Conservation (phyloP, 2,113 vertebrate genomes). For the Gnathonemus longibarbis region DNA sequence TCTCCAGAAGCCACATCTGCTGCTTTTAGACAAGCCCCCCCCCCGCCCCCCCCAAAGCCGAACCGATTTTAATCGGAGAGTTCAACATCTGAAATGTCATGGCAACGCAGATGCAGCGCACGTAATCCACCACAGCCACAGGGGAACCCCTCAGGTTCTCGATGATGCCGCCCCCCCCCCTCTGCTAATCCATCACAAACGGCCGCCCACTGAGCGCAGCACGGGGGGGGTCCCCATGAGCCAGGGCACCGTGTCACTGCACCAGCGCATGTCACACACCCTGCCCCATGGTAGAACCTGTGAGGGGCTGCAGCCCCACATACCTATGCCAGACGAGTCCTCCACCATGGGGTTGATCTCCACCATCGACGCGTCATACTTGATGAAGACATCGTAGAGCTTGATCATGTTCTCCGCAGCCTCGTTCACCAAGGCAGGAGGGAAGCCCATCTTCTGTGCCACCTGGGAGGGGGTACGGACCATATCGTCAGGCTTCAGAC, state of each 20-base stretch:
- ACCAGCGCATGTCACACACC: not conserved
- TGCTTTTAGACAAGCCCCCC: not conserved
- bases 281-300: not conserved
- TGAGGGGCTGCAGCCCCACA: slow-evolving; percentile 5
- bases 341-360: slow-evolving; percentile 99
- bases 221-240: not conserved
- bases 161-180: not conserved
- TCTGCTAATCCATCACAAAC: not conserved
- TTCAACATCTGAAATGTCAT: not conserved
- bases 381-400: slow-evolving; percentile 87
- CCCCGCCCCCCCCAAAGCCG: not conserved
- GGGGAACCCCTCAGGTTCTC: not conserved
- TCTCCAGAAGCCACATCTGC: not conserved
- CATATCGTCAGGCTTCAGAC: not conserved
- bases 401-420: slow-evolving; percentile 92
- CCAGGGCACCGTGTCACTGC: not conserved
- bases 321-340: slow-evolving; percentile 90
- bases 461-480: slow-evolving; percentile 55
- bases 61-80: not conserved
- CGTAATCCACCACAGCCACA: not conserved
- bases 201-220: not conserved
- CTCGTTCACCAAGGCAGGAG: slow-evolving; percentile 73
- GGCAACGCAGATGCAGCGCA: not conserved
- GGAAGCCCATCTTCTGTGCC: slow-evolving; percentile 94
- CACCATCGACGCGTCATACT: slow-evolving; percentile 95